Evolutionary conservation across 2,888 invertebrate genomes (phyloP).

Genomic region (Aproaerema taeniolella): DNA sequence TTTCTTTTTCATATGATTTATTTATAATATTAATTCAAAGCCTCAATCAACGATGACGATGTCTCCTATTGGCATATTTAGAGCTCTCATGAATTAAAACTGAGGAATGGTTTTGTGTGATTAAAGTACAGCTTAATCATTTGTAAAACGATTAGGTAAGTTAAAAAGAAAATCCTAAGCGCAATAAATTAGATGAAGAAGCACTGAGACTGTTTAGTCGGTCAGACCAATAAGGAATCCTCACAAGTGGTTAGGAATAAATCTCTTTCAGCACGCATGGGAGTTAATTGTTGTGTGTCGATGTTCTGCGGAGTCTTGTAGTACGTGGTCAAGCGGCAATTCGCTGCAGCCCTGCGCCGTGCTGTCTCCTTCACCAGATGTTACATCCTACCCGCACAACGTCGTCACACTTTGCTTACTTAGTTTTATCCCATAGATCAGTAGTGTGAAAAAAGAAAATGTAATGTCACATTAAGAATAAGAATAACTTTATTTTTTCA

Average conservation of each 20-base stretch:
- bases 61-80: conserved; percentile 47
- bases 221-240: too few species aligned
- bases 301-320: conserved; percentile 35
- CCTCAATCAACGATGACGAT: conserved; percentile 58
- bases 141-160: conserved; percentile 64
- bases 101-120: conserved; percentile 44
- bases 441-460: too few species aligned
- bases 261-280: conserved; percentile 66
- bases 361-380: conserved; percentile 29
- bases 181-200: conserved; percentile 11
- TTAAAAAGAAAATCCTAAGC: conserved; percentile 14
- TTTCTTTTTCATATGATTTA: conserved; percentile 47
- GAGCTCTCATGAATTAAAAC: conserved; percentile 67
- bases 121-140: conserved; percentile 62
- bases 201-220: too few species aligned
- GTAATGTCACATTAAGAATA: too few species aligned
- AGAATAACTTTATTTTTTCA: too few species aligned
- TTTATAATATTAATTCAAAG: conserved; percentile 61
- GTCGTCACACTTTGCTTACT: too few species aligned
- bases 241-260: conserved; percentile 53
- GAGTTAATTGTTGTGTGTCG: conserved; percentile 51
- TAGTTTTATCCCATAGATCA: too few species aligned
- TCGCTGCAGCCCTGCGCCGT: conserved; percentile 37
- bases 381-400: conserved; percentile 24
- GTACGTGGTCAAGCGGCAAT: conserved; percentile 48